Percentiles rank a stretch among this genome's conserved stretches.
phyloP scores from a whole-genome alignment of 1,140 invertebrate species.

The Limonius californicus region DNA sequence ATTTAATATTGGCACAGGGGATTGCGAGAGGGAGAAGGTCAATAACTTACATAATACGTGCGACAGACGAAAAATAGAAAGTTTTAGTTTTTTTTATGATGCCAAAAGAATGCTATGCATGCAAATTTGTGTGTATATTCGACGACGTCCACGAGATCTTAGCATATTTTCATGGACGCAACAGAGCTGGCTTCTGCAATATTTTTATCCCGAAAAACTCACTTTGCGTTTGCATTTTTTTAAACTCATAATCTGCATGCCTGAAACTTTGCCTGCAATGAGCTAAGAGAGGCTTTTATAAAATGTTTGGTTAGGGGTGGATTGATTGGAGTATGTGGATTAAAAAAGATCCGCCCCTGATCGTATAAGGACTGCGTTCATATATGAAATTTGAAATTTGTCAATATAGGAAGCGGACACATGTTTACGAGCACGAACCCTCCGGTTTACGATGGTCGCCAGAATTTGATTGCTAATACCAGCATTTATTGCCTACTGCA shows the following conservation, averaged over 20 bases:
- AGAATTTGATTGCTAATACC: conserved; percentile 37
- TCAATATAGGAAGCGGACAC: conserved; percentile 33
- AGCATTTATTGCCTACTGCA: conserved; percentile 35
- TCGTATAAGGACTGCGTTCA: conserved; percentile 2
- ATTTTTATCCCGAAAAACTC: too few species aligned
- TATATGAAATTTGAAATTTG: conserved; percentile 34
- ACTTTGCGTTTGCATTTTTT: too few species aligned
- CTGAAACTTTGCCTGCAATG: too few species aligned
- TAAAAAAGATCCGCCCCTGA: neutral
- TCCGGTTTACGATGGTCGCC: conserved; percentile 31
- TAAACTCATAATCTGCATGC: too few species aligned
- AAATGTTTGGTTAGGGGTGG: too few species aligned
- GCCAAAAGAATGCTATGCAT: too few species aligned
- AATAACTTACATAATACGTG: neutral
- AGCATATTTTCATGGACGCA: too few species aligned
- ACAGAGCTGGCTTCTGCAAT: too few species aligned
- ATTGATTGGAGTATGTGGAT: too few species aligned
- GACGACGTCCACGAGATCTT: too few species aligned
- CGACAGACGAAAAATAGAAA: neutral
- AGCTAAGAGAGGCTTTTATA: too few species aligned
- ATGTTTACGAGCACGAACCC: conserved; percentile 33
- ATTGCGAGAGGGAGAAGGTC: neutral
- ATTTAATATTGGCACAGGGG: conserved; percentile 1
- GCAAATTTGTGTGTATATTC: too few species aligned
- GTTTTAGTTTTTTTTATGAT: neutral